Percentiles rank a stretch among this genome's conserved stretches.
phyloP scores from a whole-genome alignment of 2,113 vertebrate species.

The Globicephala melas region DNA sequence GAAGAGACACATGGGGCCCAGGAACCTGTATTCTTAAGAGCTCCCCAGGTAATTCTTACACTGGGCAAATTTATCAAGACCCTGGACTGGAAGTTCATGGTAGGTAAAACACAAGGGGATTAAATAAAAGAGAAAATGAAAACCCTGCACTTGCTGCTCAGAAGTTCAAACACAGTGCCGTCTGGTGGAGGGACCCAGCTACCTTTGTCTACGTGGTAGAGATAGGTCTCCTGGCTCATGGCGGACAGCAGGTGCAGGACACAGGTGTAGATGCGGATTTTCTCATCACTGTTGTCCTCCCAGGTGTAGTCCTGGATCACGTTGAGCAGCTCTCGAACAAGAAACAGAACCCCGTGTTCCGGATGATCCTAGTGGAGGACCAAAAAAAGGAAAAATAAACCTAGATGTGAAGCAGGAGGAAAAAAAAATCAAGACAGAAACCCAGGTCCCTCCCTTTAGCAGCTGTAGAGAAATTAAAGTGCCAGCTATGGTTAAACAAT shows the following conservation, averaged over 20 bases:
- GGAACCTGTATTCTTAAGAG: background rate
- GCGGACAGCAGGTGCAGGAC: constrained; percentile 94
- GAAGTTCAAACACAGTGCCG: accelerated
- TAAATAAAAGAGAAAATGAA: background rate
- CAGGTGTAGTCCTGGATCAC: constrained; percentile 98
- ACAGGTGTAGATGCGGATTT: constrained; percentile 91
- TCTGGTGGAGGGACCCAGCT: background rate
- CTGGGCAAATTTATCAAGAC: background rate
- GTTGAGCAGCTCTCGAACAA: constrained; percentile 94
- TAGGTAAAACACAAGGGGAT: background rate
- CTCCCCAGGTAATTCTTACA: background rate
- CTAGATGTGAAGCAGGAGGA: background rate
- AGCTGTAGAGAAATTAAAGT: background rate
- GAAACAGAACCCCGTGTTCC: constrained; percentile 94
- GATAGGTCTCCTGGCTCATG: constrained; percentile 93
- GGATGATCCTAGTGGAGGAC: constrained; percentile 90
- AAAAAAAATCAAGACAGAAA: background rate
- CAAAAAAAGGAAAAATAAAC: background rate
- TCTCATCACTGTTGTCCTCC: constrained; percentile 95
- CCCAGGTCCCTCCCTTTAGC: background rate
- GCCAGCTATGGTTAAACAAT: background rate
- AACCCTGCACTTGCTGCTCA: background rate
- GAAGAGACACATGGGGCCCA: background rate
- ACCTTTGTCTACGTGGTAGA: constrained; percentile 90
- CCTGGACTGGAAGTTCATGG: background rate